Conservation (phyloP, 2,797 vertebrate genomes). For the Eidolon dupreanum region DNA sequence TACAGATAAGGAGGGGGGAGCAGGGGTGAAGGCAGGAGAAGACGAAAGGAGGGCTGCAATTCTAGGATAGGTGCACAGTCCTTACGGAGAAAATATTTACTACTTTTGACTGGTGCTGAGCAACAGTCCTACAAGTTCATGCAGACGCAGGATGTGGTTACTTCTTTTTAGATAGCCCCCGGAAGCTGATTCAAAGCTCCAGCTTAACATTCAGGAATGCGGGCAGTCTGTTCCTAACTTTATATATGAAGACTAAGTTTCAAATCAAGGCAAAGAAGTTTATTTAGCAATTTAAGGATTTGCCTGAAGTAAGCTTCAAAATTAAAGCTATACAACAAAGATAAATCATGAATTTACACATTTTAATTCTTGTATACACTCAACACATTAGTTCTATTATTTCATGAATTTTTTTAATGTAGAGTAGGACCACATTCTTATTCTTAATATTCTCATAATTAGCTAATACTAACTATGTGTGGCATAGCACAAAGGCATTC, state of each 20-base stretch:
- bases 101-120: not conserved
- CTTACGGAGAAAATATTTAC: not conserved
- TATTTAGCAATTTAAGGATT: constrained; percentile 27
- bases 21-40: no score
- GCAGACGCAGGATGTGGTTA: not conserved
- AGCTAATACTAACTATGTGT: not conserved
- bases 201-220: not conserved
- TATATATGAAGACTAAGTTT: not conserved
- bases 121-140: not conserved
- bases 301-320: constrained; percentile 22
- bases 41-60: not conserved
- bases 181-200: not conserved
- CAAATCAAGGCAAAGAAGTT: constrained; percentile 27
- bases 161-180: not conserved
- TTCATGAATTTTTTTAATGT: not conserved
- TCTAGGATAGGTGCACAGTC: not conserved
- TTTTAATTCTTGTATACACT: not conserved
- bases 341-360: not conserved
- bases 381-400: not conserved
- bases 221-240: not conserved
- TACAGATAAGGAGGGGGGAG: not conserved
- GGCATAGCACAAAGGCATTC: not conserved
- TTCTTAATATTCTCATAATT: not conserved
- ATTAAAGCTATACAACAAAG: not conserved
- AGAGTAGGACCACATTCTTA: not conserved